Percentiles rank a stretch among this genome's conserved stretches.
These are phyloP conservation scores for Schrankia costaestrigalis DNA, from an alignment of 2,888 invertebrate genomes.

Conservation along the genomic window DNA sequence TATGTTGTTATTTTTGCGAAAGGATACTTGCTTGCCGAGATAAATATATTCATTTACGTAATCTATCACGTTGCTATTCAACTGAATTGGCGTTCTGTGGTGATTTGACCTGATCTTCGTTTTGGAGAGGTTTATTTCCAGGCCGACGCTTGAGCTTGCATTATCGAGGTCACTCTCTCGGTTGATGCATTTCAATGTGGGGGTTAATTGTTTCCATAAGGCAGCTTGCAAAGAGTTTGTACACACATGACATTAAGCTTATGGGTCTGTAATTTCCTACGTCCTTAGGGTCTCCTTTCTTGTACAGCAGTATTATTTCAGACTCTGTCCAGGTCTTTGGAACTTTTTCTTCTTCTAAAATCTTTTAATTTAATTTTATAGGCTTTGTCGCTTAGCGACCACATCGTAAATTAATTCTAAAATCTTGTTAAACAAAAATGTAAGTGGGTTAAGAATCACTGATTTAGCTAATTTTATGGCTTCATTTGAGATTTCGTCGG, in stretches of 20 bases:
- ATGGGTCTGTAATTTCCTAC: constrained; percentile 20
- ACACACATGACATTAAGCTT: constrained; percentile 10
- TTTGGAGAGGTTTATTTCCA: too few relatives aligned
- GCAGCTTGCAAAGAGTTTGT: constrained; percentile 10
- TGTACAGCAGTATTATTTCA: constrained; percentile 22
- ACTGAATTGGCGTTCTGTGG: not conserved
- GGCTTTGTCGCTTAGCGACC: too few relatives aligned
- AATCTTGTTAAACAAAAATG: constrained; percentile 18
- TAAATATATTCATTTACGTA: not conserved
- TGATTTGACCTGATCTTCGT: not conserved
- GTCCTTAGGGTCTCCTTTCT: too few relatives aligned
- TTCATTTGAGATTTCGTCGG: constrained; percentile 24
- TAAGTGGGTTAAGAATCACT: constrained; percentile 13
- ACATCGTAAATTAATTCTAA: too few relatives aligned
- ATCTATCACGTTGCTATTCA: not conserved
- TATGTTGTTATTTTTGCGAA: not conserved
- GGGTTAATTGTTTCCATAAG: not conserved
- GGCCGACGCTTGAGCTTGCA: too few relatives aligned
- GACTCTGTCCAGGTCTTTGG: constrained; percentile 18
- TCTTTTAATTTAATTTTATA: too few relatives aligned
- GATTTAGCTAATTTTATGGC: constrained; percentile 13
- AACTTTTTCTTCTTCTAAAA: constrained; percentile 13
- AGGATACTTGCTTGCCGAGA: not conserved
- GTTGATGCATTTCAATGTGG: too few relatives aligned
- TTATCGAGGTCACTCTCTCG: too few relatives aligned